A percentile compares a stretch with the other conserved stretches of the same genome.
phyloP scores from a whole-genome alignment of 2,113 vertebrate genomes.

The Campylomormyrus numenius region DNA sequence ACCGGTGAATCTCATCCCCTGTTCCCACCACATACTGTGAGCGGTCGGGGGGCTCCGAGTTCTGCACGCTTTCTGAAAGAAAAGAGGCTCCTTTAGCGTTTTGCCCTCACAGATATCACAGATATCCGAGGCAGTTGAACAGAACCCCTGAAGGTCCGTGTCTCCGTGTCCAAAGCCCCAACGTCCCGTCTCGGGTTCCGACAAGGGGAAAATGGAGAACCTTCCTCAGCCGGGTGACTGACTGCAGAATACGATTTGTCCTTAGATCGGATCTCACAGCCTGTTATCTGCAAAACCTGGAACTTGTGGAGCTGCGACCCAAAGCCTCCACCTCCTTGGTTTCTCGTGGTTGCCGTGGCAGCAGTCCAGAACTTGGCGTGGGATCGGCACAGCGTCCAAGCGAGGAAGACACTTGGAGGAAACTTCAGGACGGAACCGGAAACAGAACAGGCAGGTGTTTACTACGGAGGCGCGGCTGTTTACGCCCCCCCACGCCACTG shows the following conservation, averaged over 20 bases:
- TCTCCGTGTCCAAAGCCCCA: constrained; percentile 16
- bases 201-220: neutral
- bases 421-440: neutral
- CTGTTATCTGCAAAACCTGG: neutral
- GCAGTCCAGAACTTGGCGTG: neutral
- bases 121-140: constrained; percentile 35
- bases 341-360: neutral
- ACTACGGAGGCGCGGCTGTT: neutral
- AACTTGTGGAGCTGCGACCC: neutral
- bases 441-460: neutral
- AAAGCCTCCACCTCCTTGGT: neutral
- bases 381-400: neutral
- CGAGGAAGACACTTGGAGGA: neutral
- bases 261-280: neutral
- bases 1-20: constrained; percentile 58
- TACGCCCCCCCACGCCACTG: neutral
- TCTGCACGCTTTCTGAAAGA: constrained; percentile 67
- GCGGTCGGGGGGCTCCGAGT: constrained; percentile 70
- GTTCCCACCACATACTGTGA: constrained; percentile 67
- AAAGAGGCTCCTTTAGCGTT: constrained; percentile 70
- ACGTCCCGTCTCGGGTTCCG: neutral
- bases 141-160: constrained; percentile 34
- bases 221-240: neutral
- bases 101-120: constrained; percentile 67
- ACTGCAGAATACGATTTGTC: neutral